Percentiles rank a stretch among this genome's conserved stretches.
Conservation (phyloP, 2,113 vertebrate genomes). For the Ictalurus punctatus region DNA sequence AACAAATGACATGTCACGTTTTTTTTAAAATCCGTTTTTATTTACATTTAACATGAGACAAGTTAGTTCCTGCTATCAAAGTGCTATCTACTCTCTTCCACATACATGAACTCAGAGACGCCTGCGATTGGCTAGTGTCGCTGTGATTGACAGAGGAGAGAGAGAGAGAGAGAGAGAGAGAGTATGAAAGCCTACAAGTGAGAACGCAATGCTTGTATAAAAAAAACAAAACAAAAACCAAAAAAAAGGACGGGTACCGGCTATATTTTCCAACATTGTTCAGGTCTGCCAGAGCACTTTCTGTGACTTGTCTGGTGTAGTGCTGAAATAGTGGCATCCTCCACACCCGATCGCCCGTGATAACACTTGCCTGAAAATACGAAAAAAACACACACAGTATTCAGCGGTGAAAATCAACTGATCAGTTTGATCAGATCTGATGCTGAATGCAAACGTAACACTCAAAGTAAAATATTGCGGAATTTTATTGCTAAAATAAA, state of each 20-base stretch:
- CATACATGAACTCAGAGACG: not conserved
- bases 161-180: not conserved
- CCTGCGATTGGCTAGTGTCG: not conserved
- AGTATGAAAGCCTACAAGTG: not conserved
- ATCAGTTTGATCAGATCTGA: no score
- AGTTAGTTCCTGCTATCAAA: not conserved
- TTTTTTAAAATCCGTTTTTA: not conserved
- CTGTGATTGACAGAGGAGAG: not conserved
- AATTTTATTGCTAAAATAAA: no score
- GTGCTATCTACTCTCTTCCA: not conserved
- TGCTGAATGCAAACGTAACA: no score
- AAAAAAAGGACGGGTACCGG: slow-evolving; percentile 70
- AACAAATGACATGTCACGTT: not conserved
- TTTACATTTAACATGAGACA: not conserved
- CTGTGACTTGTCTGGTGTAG: slow-evolving; percentile 89
- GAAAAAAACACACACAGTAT: slow-evolving; percentile 27
- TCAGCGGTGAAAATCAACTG: not conserved
- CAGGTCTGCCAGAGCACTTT: slow-evolving; percentile 91
- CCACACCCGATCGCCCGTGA: slow-evolving; percentile 96
- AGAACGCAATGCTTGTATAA: not conserved
- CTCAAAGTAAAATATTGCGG: no score
- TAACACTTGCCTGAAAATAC: slow-evolving; percentile 81
- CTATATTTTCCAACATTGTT: slow-evolving; percentile 94
- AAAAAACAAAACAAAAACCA: not conserved
- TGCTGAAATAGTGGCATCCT: slow-evolving; percentile 97